phyloP scores from a whole-genome alignment of 2,797 vertebrate species.

The Falco peregrinus region DNA sequence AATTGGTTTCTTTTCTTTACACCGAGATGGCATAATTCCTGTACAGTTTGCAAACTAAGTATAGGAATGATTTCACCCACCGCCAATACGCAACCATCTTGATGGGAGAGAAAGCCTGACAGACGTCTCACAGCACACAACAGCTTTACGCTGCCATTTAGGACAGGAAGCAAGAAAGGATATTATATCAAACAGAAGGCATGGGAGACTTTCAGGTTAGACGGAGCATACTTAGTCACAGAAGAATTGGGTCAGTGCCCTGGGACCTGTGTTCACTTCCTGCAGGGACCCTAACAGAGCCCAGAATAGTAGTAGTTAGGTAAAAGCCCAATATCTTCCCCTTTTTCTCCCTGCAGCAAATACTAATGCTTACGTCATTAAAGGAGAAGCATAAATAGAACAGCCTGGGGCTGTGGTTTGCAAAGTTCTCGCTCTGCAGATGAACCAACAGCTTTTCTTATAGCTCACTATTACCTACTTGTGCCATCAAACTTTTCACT shows the following conservation, averaged over 20 bases:
- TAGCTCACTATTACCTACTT: background rate
- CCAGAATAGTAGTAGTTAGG: constrained; percentile 42
- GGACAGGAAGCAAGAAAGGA: constrained; percentile 58
- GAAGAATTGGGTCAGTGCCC: constrained; percentile 30
- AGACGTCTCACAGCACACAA: background rate
- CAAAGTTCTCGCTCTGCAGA: background rate
- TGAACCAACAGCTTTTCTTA: background rate
- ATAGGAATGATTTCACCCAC: constrained; percentile 46
- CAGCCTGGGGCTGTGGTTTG: constrained; percentile 26
- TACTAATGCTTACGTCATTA: constrained; percentile 17
- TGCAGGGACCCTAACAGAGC: constrained; percentile 28
- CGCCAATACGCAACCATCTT: background rate
- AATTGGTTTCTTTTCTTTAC: background rate
- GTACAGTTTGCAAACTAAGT: background rate
- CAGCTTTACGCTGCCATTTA: background rate
- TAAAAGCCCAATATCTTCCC: constrained; percentile 43
- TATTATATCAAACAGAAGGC: constrained; percentile 59
- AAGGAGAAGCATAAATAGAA: constrained; percentile 31
- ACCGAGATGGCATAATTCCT: rapidly evolving
- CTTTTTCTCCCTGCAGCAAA: background rate
- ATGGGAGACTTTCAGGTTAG: constrained; percentile 55
- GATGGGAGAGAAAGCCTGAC: background rate
- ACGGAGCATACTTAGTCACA: background rate
- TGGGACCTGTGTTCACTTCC: constrained; percentile 50
- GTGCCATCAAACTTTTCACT: background rate